A percentile compares a stretch with the other conserved stretches of the same genome.
Conservation (phyloP, 2,888 invertebrate species). For the Pelosia muscerda region DNA sequence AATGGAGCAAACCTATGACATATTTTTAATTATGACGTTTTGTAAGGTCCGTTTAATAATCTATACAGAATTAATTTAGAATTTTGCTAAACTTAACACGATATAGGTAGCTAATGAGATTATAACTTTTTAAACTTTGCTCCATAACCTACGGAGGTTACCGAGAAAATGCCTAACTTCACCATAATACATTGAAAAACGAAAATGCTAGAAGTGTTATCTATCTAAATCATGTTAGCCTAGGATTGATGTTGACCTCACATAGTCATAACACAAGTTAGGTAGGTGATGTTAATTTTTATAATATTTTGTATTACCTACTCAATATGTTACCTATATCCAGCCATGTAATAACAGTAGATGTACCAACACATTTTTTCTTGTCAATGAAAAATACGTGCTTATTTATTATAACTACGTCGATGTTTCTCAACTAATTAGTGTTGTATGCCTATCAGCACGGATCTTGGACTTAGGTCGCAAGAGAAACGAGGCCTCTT, state of each 20-base stretch:
- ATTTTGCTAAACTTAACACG: no score
- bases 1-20: no score
- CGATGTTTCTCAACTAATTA: constrained; percentile 36
- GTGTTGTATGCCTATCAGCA: constrained; percentile 14
- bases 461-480: no score
- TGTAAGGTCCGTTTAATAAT: no score
- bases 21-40: no score
- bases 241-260: background rate
- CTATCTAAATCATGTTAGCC: background rate
- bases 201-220: background rate
- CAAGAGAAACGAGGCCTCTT: no score
- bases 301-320: background rate
- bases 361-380: background rate
- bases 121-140: background rate
- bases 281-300: background rate
- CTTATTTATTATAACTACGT: constrained; percentile 20
- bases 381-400: constrained; percentile 5
- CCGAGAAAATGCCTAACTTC: background rate
- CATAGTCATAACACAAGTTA: no score
- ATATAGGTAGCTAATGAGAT: background rate
- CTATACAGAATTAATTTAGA: no score
- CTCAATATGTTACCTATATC: background rate
- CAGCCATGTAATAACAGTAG: background rate
- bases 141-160: background rate
- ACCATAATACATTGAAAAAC: background rate